A percentile compares a stretch with the other conserved stretches of the same genome.
These are phyloP conservation scores for Myotis myotis DNA, from an alignment of 2,797 vertebrate genomes.

Conservation along the genomic window DNA sequence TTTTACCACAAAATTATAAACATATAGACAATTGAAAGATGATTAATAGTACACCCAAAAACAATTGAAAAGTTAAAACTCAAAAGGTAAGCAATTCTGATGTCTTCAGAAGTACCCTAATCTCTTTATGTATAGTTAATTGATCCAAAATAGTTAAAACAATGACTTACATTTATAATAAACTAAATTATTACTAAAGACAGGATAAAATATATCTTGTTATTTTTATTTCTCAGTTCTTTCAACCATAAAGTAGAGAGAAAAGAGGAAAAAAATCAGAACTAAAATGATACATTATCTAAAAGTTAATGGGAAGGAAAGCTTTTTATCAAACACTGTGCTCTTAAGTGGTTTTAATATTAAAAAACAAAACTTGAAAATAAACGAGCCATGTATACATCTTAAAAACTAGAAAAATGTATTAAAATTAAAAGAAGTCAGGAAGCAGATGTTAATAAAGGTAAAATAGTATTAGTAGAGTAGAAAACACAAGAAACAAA, in stretches of 20 bases:
- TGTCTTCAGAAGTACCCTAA: background rate
- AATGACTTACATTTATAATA: background rate
- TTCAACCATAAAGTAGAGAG: background rate
- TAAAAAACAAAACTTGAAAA: constrained; percentile 46
- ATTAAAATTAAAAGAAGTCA: constrained; percentile 29
- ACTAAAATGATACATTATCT: constrained; percentile 29
- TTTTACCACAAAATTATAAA: background rate
- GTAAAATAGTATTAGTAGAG: constrained; percentile 35
- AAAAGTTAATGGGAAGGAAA: constrained; percentile 54
- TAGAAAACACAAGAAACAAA: background rate
- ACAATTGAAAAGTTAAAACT: background rate
- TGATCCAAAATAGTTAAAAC: constrained; percentile 10
- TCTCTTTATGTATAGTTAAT: background rate
- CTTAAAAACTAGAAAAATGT: constrained; percentile 9
- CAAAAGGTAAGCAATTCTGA: background rate
- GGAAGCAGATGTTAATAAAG: constrained; percentile 32
- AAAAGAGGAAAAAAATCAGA: background rate
- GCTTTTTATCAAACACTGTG: background rate
- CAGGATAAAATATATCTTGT: background rate
- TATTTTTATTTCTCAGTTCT: background rate
- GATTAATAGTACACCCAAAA: background rate
- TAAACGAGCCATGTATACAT: constrained; percentile 43
- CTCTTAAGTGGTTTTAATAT: constrained; percentile 28
- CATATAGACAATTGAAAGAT: background rate
- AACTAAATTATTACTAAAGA: background rate